phyloP scores from a whole-genome alignment of 2,113 vertebrate species.

The Calyptommatus sinebrachiatus region DNA sequence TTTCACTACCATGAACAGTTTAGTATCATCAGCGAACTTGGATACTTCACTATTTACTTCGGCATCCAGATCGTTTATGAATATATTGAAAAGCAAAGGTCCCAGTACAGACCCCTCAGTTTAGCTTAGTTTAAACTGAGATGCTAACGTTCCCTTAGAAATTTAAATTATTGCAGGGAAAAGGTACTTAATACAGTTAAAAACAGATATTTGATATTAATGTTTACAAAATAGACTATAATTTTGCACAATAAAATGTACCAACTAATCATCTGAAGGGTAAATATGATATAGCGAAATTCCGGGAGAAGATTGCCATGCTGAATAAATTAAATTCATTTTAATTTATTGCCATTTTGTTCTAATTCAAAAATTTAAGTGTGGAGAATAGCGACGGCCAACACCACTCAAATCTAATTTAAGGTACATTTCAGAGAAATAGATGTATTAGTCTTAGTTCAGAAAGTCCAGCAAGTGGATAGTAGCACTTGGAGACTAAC shows the following conservation, averaged over 20 bases:
- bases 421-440: neutral
- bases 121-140: neutral
- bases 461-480: no score
- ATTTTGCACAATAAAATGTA: neutral
- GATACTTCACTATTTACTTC: no score
- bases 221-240: neutral
- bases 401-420: neutral
- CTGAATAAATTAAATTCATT: neutral
- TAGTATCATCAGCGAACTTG: no score
- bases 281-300: neutral
- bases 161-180: neutral
- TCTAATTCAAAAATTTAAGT: conserved; percentile 15
- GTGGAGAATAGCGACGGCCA: neutral
- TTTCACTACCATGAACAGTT: no score
- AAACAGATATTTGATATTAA: neutral
- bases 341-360: neutral
- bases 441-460: no score
- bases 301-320: neutral
- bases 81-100: no score
- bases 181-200: neutral
- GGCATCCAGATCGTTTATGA: no score
- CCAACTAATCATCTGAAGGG: neutral
- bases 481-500: no score
- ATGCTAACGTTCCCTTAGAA: neutral
- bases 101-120: no score